These are phyloP conservation scores for Trichomycterus rosablanca DNA, from an alignment of 2,113 vertebrate genomes.

Conservation along the genomic window DNA sequence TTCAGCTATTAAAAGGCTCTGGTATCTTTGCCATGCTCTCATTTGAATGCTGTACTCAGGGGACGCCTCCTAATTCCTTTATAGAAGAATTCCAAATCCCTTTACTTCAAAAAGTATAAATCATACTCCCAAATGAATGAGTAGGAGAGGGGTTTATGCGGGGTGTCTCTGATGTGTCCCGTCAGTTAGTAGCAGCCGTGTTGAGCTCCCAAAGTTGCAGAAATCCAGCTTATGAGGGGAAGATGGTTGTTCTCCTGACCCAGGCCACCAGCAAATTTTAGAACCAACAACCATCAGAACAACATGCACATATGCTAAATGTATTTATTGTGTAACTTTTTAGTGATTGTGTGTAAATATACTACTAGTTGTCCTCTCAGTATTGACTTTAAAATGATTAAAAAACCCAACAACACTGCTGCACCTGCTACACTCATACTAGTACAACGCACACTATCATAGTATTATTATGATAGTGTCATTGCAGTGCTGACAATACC, in stretches of 20 bases:
- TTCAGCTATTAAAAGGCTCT: slow-evolving; percentile 73
- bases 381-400: not conserved
- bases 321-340: slow-evolving; percentile 1
- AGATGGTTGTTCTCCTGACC: slow-evolving; percentile 54
- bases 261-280: slow-evolving; percentile 43
- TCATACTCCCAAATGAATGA: slow-evolving; percentile 79
- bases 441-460: too few species aligned
- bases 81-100: slow-evolving; percentile 76
- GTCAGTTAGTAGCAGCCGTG: slow-evolving; percentile 55
- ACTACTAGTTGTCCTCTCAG: too few species aligned
- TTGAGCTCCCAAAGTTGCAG: slow-evolving; percentile 64
- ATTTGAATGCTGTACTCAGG: slow-evolving; percentile 74
- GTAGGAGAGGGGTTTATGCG: slow-evolving; percentile 56
- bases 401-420: too few species aligned
- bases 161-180: slow-evolving; percentile 70
- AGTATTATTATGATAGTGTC: too few species aligned
- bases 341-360: too few species aligned
- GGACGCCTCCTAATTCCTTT: slow-evolving; percentile 78
- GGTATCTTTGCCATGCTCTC: slow-evolving; percentile 76
- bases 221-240: slow-evolving; percentile 59
- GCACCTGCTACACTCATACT: too few species aligned
- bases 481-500: too few species aligned
- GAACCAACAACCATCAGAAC: slow-evolving; percentile 23
- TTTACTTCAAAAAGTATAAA: slow-evolving; percentile 80
- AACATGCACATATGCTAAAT: slow-evolving; percentile 29